phyloP scores from a whole-genome alignment of 2,113 vertebrate species.

The Pycnonotus jocosus region DNA sequence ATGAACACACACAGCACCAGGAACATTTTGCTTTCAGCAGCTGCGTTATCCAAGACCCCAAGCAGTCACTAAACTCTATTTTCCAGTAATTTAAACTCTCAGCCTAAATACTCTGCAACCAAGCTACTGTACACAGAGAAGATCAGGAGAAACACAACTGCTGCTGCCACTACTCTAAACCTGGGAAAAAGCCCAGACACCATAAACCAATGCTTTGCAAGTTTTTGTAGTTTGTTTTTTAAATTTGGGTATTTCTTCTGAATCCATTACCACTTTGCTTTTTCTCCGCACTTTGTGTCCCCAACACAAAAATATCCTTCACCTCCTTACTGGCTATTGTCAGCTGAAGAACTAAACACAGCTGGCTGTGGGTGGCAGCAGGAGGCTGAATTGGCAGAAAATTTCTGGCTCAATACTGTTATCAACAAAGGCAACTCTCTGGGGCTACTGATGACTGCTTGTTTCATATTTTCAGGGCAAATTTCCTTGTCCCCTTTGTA shows the following conservation, averaged over 20 bases:
- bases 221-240: accelerated
- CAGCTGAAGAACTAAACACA: conserved; percentile 3
- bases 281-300: not conserved
- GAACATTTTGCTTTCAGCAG: not conserved
- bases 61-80: not conserved
- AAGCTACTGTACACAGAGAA: not conserved
- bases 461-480: not conserved
- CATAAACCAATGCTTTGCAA: not conserved
- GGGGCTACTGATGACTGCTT: not conserved
- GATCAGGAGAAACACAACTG: not conserved
- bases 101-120: not conserved
- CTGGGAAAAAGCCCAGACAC: not conserved
- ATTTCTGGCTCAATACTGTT: not conserved
- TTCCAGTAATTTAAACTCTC: not conserved
- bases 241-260: not conserved
- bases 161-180: not conserved
- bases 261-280: not conserved
- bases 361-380: conserved; percentile 56
- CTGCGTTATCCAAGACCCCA: not conserved
- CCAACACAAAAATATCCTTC: not conserved
- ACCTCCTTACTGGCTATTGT: not conserved
- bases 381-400: conserved; percentile 35
- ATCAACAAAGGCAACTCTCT: not conserved
- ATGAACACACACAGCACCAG: not conserved
- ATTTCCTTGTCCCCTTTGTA: not conserved